Evolutionary conservation across 2,797 vertebrate genomes (phyloP).

Genomic region (Mus caroli): DNA sequence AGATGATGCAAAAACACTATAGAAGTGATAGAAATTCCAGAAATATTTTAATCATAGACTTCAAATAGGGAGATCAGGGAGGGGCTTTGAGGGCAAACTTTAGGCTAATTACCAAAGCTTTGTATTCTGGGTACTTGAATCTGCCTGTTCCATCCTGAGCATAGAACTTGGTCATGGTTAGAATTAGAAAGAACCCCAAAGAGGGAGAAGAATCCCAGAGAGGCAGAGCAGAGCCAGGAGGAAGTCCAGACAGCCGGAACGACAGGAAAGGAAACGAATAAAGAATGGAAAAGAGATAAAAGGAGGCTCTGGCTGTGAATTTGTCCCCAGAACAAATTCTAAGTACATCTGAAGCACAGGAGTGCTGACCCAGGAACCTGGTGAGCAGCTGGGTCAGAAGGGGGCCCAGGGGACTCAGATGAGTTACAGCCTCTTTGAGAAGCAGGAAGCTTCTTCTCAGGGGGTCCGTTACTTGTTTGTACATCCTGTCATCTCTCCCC

Average conservation of each 20-base stretch:
- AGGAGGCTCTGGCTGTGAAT: neutral
- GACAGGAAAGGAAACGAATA: neutral
- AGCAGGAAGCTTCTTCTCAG: neutral
- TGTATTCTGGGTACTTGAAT: conserved; percentile 27
- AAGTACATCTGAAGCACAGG: conserved; percentile 11
- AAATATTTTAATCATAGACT: conserved; percentile 71
- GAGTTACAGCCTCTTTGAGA: neutral
- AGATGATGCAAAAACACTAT: conserved; percentile 60
- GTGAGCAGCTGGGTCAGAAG: neutral
- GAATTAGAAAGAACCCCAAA: neutral
- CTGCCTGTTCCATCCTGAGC: neutral
- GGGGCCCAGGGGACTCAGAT: neutral
- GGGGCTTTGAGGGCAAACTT: neutral
- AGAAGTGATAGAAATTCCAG: conserved; percentile 67
- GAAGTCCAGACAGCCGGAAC: conserved; percentile 42
- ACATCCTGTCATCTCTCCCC: neutral
- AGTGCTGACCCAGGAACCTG: conserved; percentile 29
- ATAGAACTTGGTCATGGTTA: conserved; percentile 24
- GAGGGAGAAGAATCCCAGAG: conserved; percentile 1
- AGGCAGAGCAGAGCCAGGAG: neutral
- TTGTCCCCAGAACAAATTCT: conserved; percentile 45
- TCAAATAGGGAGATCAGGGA: conserved; percentile 44
- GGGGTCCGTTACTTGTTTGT: neutral
- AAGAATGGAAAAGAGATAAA: neutral
- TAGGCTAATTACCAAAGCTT: conserved; percentile 57